Percentiles rank a stretch among this genome's conserved stretches.
These are phyloP conservation scores for Borostomias antarcticus DNA, from an alignment of 2,797 vertebrate genomes.

Conservation along the genomic window DNA sequence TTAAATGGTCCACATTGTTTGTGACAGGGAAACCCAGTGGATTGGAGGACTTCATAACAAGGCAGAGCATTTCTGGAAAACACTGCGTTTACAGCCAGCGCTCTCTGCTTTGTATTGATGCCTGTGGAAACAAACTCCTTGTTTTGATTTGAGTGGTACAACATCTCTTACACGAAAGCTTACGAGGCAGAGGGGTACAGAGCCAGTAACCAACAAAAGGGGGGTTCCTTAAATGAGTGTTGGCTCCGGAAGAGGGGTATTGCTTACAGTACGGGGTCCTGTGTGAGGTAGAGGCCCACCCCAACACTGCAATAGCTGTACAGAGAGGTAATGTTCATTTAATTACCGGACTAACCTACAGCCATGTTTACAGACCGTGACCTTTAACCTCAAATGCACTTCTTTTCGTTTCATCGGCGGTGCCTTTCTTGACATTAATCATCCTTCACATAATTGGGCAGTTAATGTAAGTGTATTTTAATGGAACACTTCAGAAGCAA, in stretches of 20 bases:
- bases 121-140: slow-evolving; percentile 22
- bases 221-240: background rate
- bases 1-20: slow-evolving; percentile 58
- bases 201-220: background rate
- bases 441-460: slow-evolving; percentile 59
- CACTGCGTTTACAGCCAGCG: background rate
- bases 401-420: slow-evolving; percentile 44
- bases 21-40: slow-evolving; percentile 49
- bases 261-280: background rate
- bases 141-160: slow-evolving; percentile 28
- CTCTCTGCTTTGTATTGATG: slow-evolving; percentile 8
- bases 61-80: slow-evolving; percentile 23
- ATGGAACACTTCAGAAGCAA: slow-evolving; percentile 69
- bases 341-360: slow-evolving; percentile 50
- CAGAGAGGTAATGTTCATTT: slow-evolving; percentile 49
- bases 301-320: slow-evolving; percentile 32
- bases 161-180: slow-evolving; percentile 4
- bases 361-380: slow-evolving; percentile 52
- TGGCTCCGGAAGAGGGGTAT: background rate
- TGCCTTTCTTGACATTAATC: slow-evolving; percentile 62
- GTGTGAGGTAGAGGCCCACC: background rate
- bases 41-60: slow-evolving; percentile 44
- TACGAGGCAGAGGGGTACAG: background rate
- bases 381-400: slow-evolving; percentile 62
- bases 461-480: slow-evolving; percentile 72